Evolutionary conservation across 1,140 invertebrate genomes (phyloP).

Genomic region (Hyles euphorbiae): DNA sequence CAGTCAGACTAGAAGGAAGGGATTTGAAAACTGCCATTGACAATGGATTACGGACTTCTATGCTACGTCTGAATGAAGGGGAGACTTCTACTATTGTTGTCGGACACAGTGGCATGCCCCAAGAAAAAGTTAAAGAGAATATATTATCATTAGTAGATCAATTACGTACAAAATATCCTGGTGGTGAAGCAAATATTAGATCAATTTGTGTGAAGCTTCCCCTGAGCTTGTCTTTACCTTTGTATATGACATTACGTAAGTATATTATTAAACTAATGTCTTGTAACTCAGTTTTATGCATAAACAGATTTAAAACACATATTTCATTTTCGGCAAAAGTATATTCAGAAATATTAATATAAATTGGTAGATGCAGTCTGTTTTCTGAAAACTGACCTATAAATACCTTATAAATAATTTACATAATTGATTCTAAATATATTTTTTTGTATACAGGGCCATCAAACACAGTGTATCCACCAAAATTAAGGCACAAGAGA

Average conservation of each 20-base stretch:
- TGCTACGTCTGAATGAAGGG: constrained; percentile 75
- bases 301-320: too few relatives aligned
- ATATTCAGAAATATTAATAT: too few relatives aligned
- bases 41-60: constrained; percentile 76
- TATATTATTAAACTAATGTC: constrained; percentile 22
- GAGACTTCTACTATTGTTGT: constrained; percentile 76
- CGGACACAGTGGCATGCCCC: constrained; percentile 76
- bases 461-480: constrained; percentile 37
- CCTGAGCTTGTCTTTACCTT: constrained; percentile 74
- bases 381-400: too few relatives aligned
- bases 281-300: too few relatives aligned
- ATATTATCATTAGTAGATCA: constrained; percentile 69
- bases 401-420: too few relatives aligned
- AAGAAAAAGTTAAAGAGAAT: constrained; percentile 76
- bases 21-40: constrained; percentile 78
- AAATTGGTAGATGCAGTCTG: too few relatives aligned
- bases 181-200: constrained; percentile 79
- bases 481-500: constrained; percentile 57
- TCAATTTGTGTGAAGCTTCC: constrained; percentile 76
- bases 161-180: constrained; percentile 77
- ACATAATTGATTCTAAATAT: not conserved
- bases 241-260: constrained; percentile 80
- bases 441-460: constrained; percentile 37
- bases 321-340: too few relatives aligned
- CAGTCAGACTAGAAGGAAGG: constrained; percentile 74